phyloP scores from a whole-genome alignment of 37 sponge, comb jelly and placozoan species.

The Petrosia ficiformis region DNA sequence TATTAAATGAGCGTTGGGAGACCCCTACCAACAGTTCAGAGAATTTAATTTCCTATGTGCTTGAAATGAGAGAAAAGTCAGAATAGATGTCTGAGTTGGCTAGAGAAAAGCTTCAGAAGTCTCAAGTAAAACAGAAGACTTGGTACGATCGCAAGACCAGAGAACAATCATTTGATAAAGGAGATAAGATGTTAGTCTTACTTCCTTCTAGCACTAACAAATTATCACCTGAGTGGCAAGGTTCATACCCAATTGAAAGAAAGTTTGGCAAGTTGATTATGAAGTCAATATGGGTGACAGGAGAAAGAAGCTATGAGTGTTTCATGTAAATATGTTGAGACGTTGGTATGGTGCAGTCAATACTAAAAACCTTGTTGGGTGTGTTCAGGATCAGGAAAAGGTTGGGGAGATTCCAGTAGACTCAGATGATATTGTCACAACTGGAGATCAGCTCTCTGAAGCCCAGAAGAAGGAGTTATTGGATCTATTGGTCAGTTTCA shows the following conservation, averaged over 20 bases:
- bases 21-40: neutral
- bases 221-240: slow-evolving; percentile 29
- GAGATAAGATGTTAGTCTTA: slow-evolving; percentile 25
- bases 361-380: no score
- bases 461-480: no score
- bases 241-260: slow-evolving; percentile 5
- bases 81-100: slow-evolving; percentile 20
- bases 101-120: slow-evolving; percentile 23
- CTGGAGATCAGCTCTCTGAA: no score
- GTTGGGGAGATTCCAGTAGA: no score
- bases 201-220: slow-evolving; percentile 35
- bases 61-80: slow-evolving; percentile 10
- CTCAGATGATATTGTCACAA: no score
- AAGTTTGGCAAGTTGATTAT: slow-evolving; percentile 15
- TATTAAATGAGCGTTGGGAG: slow-evolving; percentile 20
- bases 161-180: neutral
- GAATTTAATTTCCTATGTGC: slow-evolving; percentile 17
- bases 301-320: neutral
- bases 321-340: slow-evolving; percentile 43
- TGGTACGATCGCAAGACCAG: slow-evolving; percentile 33
- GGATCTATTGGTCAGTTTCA: no score
- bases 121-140: slow-evolving; percentile 19
- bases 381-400: no score
- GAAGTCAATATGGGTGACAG: slow-evolving; percentile 5
- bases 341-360: neutral